These are phyloP conservation scores for Gasterosteus aculeatus DNA, from an alignment of 2,113 vertebrate species.

Conservation along the genomic window DNA sequence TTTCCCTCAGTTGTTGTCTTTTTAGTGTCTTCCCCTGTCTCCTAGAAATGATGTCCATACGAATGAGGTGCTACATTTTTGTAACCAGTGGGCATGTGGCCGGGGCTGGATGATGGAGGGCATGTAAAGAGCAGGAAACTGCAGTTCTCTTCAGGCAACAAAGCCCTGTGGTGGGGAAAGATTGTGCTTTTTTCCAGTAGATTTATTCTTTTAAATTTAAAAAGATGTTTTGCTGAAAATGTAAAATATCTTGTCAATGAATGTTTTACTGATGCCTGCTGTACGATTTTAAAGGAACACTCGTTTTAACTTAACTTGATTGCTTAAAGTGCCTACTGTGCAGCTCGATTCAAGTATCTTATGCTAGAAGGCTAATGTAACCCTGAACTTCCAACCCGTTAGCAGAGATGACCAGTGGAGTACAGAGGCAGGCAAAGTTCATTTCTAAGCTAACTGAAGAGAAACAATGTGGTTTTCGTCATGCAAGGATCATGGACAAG, in stretches of 20 bases:
- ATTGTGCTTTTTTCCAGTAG: neutral
- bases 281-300: neutral
- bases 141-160: neutral
- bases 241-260: neutral
- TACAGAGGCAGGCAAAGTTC: neutral
- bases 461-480: too few species aligned
- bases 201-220: too few species aligned
- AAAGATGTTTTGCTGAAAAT: neutral
- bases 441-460: neutral
- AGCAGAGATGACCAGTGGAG: neutral
- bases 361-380: neutral
- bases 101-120: neutral
- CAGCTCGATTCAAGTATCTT: neutral
- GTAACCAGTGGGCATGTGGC: neutral
- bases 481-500: too few species aligned
- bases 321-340: neutral
- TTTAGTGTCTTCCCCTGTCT: neutral
- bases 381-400: neutral
- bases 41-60: neutral
- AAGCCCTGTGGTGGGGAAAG: neutral
- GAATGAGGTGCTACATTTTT: neutral
- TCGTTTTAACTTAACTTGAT: neutral
- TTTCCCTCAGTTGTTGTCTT: neutral
- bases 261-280: neutral
- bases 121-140: neutral